Conservation (phyloP, 2,888 invertebrate genomes). For the Actias luna region DNA sequence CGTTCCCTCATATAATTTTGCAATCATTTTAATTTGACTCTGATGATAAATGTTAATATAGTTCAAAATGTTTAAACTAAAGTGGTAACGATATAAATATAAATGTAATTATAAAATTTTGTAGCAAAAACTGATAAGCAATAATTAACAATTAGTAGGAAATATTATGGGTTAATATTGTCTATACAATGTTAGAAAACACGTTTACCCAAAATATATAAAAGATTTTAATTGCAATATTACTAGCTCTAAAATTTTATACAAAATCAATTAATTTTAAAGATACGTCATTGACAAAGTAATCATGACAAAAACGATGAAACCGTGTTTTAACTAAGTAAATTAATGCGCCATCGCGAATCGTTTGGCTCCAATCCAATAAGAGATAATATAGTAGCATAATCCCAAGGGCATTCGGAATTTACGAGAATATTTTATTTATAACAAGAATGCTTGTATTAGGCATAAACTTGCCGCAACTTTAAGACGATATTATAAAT, state of each 20-base stretch:
- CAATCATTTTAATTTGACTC: slow-evolving; percentile 31
- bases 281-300: not conserved
- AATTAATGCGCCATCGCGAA: slow-evolving; percentile 59
- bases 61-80: slow-evolving; percentile 14
- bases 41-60: slow-evolving; percentile 21
- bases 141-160: not conserved
- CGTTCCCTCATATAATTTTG: slow-evolving; percentile 33
- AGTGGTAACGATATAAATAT: not conserved
- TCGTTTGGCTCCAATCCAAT: slow-evolving; percentile 62
- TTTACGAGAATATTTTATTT: slow-evolving; percentile 47
- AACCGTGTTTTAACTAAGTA: slow-evolving; percentile 41
- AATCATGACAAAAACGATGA: slow-evolving; percentile 30
- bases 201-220: not conserved
- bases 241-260: not conserved
- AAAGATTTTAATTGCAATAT: not conserved
- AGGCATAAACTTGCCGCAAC: slow-evolving; percentile 11
- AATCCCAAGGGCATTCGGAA: slow-evolving; percentile 60
- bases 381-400: slow-evolving; percentile 45
- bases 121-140: not conserved
- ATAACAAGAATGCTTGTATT: slow-evolving; percentile 18
- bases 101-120: not conserved
- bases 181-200: not conserved
- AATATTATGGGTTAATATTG: not conserved
- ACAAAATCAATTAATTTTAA: not conserved
- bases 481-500: slow-evolving; percentile 15